Conservation (phyloP, 1,140 invertebrate species). For the Eriosoma lanigerum region DNA sequence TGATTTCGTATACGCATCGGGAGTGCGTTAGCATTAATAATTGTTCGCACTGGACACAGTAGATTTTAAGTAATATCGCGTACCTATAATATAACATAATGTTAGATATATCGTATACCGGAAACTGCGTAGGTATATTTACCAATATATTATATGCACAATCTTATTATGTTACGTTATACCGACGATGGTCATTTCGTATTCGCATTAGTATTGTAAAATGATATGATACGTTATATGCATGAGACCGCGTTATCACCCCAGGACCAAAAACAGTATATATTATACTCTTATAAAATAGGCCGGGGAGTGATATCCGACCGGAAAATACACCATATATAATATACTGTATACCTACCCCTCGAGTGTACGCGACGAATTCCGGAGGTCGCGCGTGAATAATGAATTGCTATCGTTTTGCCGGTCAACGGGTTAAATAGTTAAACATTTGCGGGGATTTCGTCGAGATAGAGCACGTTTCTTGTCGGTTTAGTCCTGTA, state of each 20-base stretch:
- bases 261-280: background rate
- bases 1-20: too few species aligned
- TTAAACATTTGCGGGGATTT: constrained; percentile 45
- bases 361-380: constrained; percentile 7
- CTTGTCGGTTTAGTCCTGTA: background rate
- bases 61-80: too few species aligned
- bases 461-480: constrained; percentile 41
- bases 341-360: background rate
- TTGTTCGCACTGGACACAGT: too few species aligned
- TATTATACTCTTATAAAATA: background rate
- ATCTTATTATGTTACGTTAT: too few species aligned
- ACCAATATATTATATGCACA: too few species aligned
- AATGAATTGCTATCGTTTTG: constrained; percentile 46
- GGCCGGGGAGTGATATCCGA: constrained; percentile 1
- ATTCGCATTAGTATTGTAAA: background rate
- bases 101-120: too few species aligned
- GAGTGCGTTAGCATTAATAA: too few species aligned
- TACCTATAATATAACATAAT: too few species aligned
- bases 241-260: constrained; percentile 4
- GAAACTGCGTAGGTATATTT: too few species aligned
- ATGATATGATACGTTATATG: background rate
- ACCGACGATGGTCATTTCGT: background rate
- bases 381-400: constrained; percentile 30
- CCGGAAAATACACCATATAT: background rate
- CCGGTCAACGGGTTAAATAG: constrained; percentile 49